Evolutionary conservation across 2,797 vertebrate genomes (phyloP), one percentile per base, ranked within the genome.

Genomic region (Meriones psammophilus): DNA sequence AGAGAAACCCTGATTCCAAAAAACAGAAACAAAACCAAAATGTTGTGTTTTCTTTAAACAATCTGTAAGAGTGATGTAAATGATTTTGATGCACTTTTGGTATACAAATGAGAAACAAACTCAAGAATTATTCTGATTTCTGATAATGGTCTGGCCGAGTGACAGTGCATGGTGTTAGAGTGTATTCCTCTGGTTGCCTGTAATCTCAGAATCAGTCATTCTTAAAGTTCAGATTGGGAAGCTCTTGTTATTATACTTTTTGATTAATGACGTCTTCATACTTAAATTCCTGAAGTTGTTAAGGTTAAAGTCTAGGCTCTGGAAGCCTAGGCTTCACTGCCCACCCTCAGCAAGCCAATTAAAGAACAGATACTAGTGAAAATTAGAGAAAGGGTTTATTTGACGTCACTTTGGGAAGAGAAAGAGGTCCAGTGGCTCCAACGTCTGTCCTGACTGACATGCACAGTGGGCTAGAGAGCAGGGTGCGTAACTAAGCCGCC

Each of bases 181-280:
- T 7, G 2, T 20, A 84, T 80, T 39, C 14, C 17, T 26, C 26
- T n/a, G 74, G 8, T 93, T 46, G 4, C 30, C 33, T 90, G 71
- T 77, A 77, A 88, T 80, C 66, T 90, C 92, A 89, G 66, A 86
- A 71, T 56, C 33, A 92, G 50, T 66, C n/a, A 94, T 90, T 92
- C 85, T 88, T 69, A 69, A 5, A 92, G 86, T 76, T 93, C 28
- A 69, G 17, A 88, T 17, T 88, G 92, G 69, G 60, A 87, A 88
- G 39, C 26, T 60, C 93, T 93, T 91, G 24, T 79, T 88, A 85
- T 64, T 90, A 87, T 0, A 42, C 50, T 87, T 96, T 92, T 95
- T 92, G 62, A 50, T 68, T 42, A 93, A 30, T 93, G 46, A 88
- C 54, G 10, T 69, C 71, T 60, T 56, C 71, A 24, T 9, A 46